Evolutionary conservation across 2,113 vertebrate species (phyloP).

Genomic region (Myocastor coypus): DNA sequence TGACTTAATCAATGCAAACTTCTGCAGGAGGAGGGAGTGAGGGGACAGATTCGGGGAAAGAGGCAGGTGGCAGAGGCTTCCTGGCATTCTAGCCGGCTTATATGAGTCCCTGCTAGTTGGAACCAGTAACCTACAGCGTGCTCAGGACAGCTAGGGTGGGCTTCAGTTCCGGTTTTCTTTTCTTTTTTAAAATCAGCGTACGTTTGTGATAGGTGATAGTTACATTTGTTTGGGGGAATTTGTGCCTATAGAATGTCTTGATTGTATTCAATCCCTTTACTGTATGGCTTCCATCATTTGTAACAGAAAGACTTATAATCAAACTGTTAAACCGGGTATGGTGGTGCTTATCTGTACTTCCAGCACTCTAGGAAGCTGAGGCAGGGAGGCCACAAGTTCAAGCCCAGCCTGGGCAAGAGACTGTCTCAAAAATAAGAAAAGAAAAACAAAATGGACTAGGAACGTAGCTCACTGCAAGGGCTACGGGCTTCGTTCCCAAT

Average conservation of each 20-base stretch:
- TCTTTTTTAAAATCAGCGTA: not conserved
- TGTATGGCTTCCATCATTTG: not conserved
- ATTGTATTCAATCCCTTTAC: not conserved
- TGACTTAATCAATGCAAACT: not conserved
- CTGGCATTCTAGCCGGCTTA: not conserved
- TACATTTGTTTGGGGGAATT: not conserved
- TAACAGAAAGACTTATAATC: not conserved
- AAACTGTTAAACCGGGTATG: not conserved
- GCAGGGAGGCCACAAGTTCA: not conserved
- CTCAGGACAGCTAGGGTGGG: not conserved
- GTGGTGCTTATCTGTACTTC: not conserved
- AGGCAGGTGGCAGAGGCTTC: not conserved
- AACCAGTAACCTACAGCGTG: not conserved
- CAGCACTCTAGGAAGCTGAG: not conserved
- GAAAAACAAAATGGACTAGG: not conserved
- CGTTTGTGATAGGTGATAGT: not conserved
- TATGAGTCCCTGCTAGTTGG: not conserved
- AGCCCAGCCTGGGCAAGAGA: not conserved
- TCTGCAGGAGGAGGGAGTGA: not conserved
- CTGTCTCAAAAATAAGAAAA: not conserved
- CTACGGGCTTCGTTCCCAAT: not conserved
- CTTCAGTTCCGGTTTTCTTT: not conserved
- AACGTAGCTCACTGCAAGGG: not conserved
- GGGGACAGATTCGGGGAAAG: not conserved
- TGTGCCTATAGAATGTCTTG: not conserved